Percentiles rank a stretch among this genome's conserved stretches.
Evolutionary conservation across 1,140 invertebrate genomes (phyloP).

Genomic region (Zaprionus inermis): DNA sequence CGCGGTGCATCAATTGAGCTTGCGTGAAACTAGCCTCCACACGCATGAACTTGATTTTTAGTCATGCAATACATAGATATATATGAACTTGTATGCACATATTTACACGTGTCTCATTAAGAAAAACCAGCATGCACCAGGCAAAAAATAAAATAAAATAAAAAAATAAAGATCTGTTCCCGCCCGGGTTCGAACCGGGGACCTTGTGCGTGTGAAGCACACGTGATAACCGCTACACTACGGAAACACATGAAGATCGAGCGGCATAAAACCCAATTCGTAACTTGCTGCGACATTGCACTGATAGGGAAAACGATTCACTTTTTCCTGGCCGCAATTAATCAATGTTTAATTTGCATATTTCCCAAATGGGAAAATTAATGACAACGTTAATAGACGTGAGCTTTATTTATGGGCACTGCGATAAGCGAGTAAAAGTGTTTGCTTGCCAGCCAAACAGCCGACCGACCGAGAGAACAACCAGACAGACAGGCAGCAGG

Average conservation of each 20-base stretch:
- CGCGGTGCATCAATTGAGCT: constrained; percentile 12
- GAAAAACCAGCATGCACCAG: constrained; percentile 4
- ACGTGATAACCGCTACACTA: constrained; percentile 86
- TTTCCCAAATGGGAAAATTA: constrained; percentile 55
- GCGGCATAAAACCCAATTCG: constrained; percentile 27
- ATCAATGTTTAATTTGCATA: constrained; percentile 71
- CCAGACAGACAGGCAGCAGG: constrained; percentile 23
- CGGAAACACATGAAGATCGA: constrained; percentile 55
- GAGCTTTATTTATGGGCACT: constrained; percentile 66
- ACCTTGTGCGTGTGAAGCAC: constrained; percentile 88
- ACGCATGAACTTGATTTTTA: constrained; percentile 46
- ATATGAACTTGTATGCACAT: constrained; percentile 13
- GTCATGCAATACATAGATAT: constrained; percentile 26
- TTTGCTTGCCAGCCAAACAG: constrained; percentile 36
- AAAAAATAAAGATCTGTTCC: constrained; percentile 80
- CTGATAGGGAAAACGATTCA: constrained; percentile 35
- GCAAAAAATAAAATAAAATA: constrained; percentile 26
- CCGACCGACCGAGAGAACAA: neutral
- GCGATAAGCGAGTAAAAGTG: constrained; percentile 76
- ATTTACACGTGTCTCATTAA: constrained; percentile 16
- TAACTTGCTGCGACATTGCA: constrained; percentile 12
- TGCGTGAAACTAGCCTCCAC: constrained; percentile 30
- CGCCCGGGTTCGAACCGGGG: constrained; percentile 88
- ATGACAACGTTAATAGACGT: constrained; percentile 52
- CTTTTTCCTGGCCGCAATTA: constrained; percentile 51